Base-by-base conservation (phyloP, 2,797 vertebrate genomes). In the Aselliscus stoliczkanus region DNA sequence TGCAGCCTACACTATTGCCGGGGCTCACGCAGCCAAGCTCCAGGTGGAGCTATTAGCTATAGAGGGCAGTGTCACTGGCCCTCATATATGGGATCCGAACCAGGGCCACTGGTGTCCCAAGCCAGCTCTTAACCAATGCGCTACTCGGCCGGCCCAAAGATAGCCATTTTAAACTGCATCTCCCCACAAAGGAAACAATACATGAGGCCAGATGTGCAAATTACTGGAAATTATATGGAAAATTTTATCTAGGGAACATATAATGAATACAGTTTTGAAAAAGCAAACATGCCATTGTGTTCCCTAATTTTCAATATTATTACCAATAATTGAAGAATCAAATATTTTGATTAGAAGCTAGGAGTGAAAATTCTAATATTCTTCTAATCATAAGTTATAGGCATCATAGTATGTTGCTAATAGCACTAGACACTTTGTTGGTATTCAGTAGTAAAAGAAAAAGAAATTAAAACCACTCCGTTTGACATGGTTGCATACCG, bases 151-250 rank as follows among this genome's bases (percentile, higher is more conserved):
- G n/a, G n/a, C n/a, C n/a, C n/a, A 92, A 87, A 90, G 29, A 47
- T 5, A 92, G 15, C 13, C 7, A 42, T 82, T 88, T 93, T 84
- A 90, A 94, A 70, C 25, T 88, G 52, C 93, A 44, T 96, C 62
- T 93, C 2, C 20, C 60, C 13, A 80, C 54, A 39, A 50, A 92
- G 13, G 60, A 96, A 83, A 91, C 39, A 21, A 77, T 69, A 88
- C 12, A 8, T 76, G 47, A 75, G 21, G 9, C 25, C 39, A 86
- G 37, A 82, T 79, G 14, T 56, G 27, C n/a, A 7, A 93, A 80
- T 73, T 50, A n/a, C 4, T 67, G 42, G 15, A 94, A 72, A 64
- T 14, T 64, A 64, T 67, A 34, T 47, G 20, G 25, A 64, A 92
- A 85, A 39, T 34, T 94, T 95, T 37, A 80, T 92, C 31, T 75